These are phyloP conservation scores for Balearica regulorum DNA, from an alignment of 2,797 vertebrate species.

Conservation along the genomic window DNA sequence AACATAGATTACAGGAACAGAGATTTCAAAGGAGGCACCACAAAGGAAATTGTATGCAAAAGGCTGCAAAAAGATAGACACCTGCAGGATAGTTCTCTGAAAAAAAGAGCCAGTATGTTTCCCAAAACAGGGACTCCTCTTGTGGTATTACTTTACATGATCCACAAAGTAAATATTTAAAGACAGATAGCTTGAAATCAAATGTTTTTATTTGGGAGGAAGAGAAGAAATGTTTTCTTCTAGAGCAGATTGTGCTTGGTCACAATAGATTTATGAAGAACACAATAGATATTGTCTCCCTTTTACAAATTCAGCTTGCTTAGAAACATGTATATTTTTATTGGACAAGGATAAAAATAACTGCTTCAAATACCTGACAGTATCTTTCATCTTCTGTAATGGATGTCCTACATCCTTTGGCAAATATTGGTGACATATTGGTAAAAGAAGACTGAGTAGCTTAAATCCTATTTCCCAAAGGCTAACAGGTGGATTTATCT, in stretches of 20 bases:
- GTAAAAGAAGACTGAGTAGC: background rate
- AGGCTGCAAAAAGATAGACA: background rate
- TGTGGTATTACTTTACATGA: background rate
- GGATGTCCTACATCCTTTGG: background rate
- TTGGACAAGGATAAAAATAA: conserved; percentile 5
- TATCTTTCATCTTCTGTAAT: background rate
- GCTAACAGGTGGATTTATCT: background rate
- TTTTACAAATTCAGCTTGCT: background rate
- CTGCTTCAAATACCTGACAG: background rate
- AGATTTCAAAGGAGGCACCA: background rate
- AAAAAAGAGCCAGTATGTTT: background rate
- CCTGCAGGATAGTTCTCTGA: background rate
- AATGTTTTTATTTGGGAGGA: background rate
- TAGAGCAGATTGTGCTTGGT: background rate
- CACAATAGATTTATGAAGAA: background rate
- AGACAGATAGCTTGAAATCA: background rate
- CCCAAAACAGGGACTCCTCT: background rate
- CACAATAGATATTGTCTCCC: background rate
- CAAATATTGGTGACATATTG: background rate
- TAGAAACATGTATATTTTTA: background rate
- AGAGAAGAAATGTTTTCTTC: background rate
- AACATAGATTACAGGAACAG: background rate
- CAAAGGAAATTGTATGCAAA: background rate
- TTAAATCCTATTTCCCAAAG: background rate
- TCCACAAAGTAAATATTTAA: background rate